Percentiles rank a stretch among this genome's conserved stretches.
Evolutionary conservation across 2,888 invertebrate species (phyloP).

Genomic region (Meandrusa payeni): DNA sequence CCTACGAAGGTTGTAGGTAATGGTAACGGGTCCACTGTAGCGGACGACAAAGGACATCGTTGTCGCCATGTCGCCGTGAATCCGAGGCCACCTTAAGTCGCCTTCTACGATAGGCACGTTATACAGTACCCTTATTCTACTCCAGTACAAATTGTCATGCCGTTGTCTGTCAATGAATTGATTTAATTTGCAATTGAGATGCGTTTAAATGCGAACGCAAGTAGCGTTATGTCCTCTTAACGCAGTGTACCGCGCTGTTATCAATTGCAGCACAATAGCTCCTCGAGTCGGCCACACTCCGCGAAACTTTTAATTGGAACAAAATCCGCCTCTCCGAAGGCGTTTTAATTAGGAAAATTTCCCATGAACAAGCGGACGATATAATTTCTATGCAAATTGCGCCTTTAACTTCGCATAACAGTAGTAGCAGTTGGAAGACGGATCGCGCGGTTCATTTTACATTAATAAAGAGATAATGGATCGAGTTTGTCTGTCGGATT

Average conservation of each 20-base stretch:
- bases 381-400: constrained; percentile 80
- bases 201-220: constrained; percentile 10
- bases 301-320: constrained; percentile 77
- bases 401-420: constrained; percentile 73
- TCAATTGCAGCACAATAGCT: constrained; percentile 51
- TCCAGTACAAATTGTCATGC: too few relatives aligned
- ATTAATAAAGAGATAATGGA: constrained; percentile 44
- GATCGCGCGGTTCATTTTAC: constrained; percentile 43
- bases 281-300: constrained; percentile 38
- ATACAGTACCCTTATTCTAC: too few relatives aligned
- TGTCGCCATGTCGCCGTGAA: too few relatives aligned
- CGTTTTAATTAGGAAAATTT: constrained; percentile 79
- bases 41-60: too few relatives aligned
- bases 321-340: constrained; percentile 71
- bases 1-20: too few relatives aligned
- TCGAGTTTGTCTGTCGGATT: constrained; percentile 24
- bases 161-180: constrained; percentile 11
- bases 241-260: constrained; percentile 30
- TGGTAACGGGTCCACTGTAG: too few relatives aligned
- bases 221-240: constrained; percentile 17
- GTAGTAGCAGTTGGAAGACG: constrained; percentile 36
- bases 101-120: too few relatives aligned
- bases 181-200: constrained; percentile 18
- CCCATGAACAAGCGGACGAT: constrained; percentile 74
- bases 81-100: too few relatives aligned